A percentile compares a stretch with the other conserved stretches of the same genome.
These are phyloP conservation scores for Melieria picta DNA, from an alignment of 2,888 invertebrate genomes.

Conservation along the genomic window DNA sequence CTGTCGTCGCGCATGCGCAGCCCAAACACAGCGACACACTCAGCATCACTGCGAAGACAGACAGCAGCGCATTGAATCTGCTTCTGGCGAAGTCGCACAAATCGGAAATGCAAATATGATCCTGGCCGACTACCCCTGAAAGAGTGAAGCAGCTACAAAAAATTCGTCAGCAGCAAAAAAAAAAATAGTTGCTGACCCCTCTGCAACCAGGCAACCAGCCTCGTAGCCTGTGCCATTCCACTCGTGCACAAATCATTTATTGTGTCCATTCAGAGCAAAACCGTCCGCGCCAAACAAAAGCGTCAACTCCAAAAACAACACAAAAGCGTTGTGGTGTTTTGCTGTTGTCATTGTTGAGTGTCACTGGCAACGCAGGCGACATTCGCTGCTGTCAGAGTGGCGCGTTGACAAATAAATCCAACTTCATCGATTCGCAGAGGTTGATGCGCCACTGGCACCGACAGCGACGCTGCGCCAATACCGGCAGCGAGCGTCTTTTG, in stretches of 20 bases:
- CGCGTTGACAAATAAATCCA: slow-evolving; percentile 17
- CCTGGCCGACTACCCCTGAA: background rate
- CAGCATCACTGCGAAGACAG: background rate
- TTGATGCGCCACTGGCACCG: background rate
- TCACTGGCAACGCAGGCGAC: too few relatives aligned
- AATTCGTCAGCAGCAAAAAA: background rate
- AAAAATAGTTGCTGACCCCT: background rate
- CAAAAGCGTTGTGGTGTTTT: too few relatives aligned
- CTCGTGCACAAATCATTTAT: background rate
- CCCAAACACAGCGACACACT: background rate
- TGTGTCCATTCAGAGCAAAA: background rate
- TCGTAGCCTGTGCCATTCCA: background rate
- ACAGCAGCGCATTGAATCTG: background rate
- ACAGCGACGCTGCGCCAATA: background rate
- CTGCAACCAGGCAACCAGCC: background rate
- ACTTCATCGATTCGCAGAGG: slow-evolving; percentile 16
- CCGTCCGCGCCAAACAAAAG: slow-evolving; percentile 2
- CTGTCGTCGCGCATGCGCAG: background rate
- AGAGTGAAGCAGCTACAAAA: background rate
- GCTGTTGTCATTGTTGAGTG: too few relatives aligned
- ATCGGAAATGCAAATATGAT: background rate
- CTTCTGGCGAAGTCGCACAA: background rate
- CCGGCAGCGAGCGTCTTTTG: background rate
- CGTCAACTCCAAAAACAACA: slow-evolving; percentile 1
- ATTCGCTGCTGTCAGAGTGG: background rate